Evolutionary conservation across 2,888 invertebrate genomes (phyloP).

Genomic region (Antheraea yamamai): DNA sequence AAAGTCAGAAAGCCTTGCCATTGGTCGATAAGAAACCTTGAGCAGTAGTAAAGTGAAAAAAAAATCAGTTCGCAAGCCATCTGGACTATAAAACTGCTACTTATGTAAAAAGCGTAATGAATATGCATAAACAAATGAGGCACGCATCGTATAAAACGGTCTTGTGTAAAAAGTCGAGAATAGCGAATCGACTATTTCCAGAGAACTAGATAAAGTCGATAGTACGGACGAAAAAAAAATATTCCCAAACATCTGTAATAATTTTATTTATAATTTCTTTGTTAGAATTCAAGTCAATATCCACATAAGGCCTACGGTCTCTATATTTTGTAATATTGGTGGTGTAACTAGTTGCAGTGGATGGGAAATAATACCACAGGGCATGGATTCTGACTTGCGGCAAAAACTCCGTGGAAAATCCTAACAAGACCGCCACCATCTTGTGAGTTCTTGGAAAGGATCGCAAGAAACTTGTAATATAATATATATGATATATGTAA

Average conservation of each 20-base stretch:
- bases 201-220: slow-evolving; percentile 6
- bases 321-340: too few relatives aligned
- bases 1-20: slow-evolving; percentile 7
- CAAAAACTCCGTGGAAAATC: too few relatives aligned
- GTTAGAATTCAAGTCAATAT: neutral
- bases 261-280: neutral
- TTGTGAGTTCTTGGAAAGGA: too few relatives aligned
- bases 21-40: slow-evolving; percentile 12
- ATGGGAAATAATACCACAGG: too few relatives aligned
- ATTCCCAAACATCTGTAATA: neutral
- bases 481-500: too few relatives aligned
- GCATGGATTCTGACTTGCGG: too few relatives aligned
- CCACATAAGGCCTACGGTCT: neutral
- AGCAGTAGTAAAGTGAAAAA: slow-evolving; percentile 13
- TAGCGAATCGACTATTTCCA: slow-evolving; percentile 4
- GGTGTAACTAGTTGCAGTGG: too few relatives aligned
- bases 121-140: slow-evolving; percentile 14
- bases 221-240: neutral
- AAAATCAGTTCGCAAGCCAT: slow-evolving; percentile 13
- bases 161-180: slow-evolving; percentile 12
- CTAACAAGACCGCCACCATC: too few relatives aligned
- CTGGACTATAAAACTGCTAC: slow-evolving; percentile 13
- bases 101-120: slow-evolving; percentile 14
- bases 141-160: slow-evolving; percentile 10
- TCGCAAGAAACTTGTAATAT: too few relatives aligned